Conservation (phyloP, 2,113 vertebrate genomes). For the Daphoenositta chrysoptera region DNA sequence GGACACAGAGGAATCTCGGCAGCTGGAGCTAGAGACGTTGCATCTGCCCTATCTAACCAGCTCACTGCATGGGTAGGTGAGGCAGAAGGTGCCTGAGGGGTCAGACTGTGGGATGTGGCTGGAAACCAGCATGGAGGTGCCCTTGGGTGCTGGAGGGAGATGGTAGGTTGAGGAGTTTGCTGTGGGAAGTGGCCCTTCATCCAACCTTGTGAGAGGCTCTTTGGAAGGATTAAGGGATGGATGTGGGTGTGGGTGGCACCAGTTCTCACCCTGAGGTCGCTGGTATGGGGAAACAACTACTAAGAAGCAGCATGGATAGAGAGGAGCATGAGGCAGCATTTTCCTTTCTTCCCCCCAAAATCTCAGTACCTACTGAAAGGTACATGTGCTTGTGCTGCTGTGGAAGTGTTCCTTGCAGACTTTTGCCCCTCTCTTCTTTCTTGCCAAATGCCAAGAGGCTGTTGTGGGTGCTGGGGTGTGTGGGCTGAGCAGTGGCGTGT, state of each 20-base stretch:
- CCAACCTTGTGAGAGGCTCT: not conserved
- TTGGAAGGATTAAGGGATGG: accelerated
- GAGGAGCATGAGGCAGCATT: not conserved
- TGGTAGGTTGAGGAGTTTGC: not conserved
- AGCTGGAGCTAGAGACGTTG: constrained; percentile 81
- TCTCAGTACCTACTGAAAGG: not conserved
- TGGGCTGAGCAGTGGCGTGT: not conserved
- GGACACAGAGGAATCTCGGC: constrained; percentile 83
- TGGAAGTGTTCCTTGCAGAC: not conserved
- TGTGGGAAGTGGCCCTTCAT: not conserved
- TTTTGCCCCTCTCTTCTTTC: not conserved
- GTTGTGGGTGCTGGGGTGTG: not conserved
- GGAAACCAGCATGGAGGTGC: not conserved
- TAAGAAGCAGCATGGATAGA: not conserved
- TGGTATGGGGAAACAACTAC: not conserved
- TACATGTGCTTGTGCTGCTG: not conserved
- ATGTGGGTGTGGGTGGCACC: not conserved
- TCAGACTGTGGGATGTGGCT: accelerated
- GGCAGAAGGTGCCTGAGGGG: accelerated
- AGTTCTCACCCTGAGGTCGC: not conserved
- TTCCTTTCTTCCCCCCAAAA: not conserved
- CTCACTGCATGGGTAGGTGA: constrained; percentile 85
- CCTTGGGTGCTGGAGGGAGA: not conserved
- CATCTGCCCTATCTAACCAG: constrained; percentile 89
- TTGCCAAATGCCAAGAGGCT: not conserved